Conservation (phyloP, 2,888 invertebrate genomes). For the Acanthococcus lagerstroemiae region DNA sequence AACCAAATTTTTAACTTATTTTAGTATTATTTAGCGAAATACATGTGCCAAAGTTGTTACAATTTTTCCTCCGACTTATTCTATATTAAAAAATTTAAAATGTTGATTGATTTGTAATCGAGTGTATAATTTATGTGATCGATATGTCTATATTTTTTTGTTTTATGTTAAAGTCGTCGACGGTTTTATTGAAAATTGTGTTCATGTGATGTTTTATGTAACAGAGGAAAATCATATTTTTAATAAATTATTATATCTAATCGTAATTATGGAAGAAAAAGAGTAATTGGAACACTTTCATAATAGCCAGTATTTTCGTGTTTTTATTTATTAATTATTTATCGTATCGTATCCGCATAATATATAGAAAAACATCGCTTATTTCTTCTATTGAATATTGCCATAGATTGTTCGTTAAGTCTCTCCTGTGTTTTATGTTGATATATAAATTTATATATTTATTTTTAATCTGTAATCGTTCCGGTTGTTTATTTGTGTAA, state of each 20-base stretch:
- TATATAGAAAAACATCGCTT: neutral
- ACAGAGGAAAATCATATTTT: neutral
- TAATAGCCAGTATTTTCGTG: conserved; percentile 21
- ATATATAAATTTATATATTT: neutral
- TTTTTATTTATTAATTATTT: conserved; percentile 6
- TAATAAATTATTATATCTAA: too few species aligned
- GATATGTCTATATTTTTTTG: too few species aligned
- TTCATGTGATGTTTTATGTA: conserved; percentile 4
- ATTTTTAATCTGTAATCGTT: neutral
- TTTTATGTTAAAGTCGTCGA: too few species aligned
- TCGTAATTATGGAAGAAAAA: neutral
- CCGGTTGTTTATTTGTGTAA: neutral
- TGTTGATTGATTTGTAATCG: too few species aligned
- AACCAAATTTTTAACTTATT: neutral
- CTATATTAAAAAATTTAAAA: neutral
- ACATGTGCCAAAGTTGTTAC: conserved; percentile 13
- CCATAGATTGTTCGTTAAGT: neutral
- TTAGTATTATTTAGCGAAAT: conserved; percentile 15
- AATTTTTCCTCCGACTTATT: neutral
- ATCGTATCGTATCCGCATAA: neutral
- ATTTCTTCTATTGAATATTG: neutral
- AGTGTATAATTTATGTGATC: too few species aligned
- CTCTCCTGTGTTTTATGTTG: neutral
- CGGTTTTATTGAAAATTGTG: conserved; percentile 5
- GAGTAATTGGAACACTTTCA: conserved; percentile 10